Evolutionary conservation across 2,113 vertebrate species (phyloP).

Genomic region (Corythoichthys intestinalis): DNA sequence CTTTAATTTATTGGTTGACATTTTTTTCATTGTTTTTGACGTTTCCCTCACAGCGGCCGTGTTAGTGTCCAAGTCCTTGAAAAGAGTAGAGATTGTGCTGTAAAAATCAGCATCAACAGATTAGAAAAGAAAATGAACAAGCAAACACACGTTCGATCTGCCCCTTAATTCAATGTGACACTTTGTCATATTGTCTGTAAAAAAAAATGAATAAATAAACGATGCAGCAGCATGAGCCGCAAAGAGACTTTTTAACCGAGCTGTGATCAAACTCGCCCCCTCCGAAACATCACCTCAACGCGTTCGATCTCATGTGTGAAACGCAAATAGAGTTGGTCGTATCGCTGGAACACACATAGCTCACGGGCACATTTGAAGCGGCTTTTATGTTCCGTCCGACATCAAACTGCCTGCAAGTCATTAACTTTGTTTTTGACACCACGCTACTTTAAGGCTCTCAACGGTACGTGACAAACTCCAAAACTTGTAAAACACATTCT

Average conservation of each 20-base stretch:
- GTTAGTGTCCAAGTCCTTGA: background rate
- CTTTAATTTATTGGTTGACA: background rate
- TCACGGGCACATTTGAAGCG: background rate
- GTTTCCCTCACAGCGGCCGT: background rate
- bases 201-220: background rate
- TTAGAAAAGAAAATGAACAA: background rate
- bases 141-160: background rate
- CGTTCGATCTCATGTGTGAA: background rate
- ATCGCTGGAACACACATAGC: background rate
- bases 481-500: background rate
- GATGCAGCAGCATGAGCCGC: background rate
- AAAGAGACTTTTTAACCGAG: background rate
- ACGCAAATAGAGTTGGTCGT: background rate
- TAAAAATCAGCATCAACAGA: background rate
- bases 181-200: conserved; percentile 1
- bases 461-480: background rate
- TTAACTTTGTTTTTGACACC: background rate
- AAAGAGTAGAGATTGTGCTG: background rate
- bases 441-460: background rate
- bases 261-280: background rate
- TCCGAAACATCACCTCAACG: background rate
- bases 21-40: background rate
- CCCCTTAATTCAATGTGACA: conserved; percentile 1
- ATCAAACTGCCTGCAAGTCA: background rate
- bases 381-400: background rate